A percentile compares a stretch with the other conserved stretches of the same genome.
phyloP scores from a whole-genome alignment of 2,113 vertebrate genomes.

The Poeciliopsis turrubarensis region DNA sequence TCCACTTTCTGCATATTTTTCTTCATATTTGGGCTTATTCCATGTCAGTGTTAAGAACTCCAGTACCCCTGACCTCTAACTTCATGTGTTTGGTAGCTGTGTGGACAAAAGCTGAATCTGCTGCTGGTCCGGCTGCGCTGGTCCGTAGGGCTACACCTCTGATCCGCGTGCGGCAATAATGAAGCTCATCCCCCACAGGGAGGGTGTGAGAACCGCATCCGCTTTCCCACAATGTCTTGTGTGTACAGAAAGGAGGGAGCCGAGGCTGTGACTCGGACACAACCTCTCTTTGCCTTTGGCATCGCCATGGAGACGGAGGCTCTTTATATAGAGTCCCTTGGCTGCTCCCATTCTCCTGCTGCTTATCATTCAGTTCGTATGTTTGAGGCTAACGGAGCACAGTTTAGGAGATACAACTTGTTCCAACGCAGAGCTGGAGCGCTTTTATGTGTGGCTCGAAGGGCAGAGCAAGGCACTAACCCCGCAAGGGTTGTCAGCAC shows the following conservation, averaged over 20 bases:
- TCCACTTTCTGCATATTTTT: neutral
- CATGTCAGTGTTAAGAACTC: neutral
- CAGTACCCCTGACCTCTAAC: constrained; percentile 14
- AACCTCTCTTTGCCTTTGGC: constrained; percentile 49
- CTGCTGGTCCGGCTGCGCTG: neutral
- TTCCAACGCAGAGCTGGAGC: neutral
- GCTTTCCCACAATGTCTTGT: constrained; percentile 57
- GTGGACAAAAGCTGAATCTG: neutral
- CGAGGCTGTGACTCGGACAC: constrained; percentile 11
- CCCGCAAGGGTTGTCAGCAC: constrained; percentile 1
- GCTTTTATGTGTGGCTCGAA: neutral
- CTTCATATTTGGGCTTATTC: neutral
- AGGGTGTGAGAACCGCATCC: constrained; percentile 37
- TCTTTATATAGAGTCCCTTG: constrained; percentile 43
- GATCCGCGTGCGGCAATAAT: neutral
- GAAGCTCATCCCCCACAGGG: constrained; percentile 13
- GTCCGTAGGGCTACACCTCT: neutral
- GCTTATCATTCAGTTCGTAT: constrained; percentile 57
- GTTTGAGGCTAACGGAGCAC: constrained; percentile 18
- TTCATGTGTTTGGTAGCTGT: neutral
- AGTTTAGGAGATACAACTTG: neutral
- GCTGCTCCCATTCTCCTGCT: constrained; percentile 47
- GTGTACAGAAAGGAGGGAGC: constrained; percentile 31
- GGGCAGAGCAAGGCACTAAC: constrained; percentile 9
- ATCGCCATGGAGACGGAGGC: constrained; percentile 50